Evolutionary conservation across 2,113 vertebrate species (phyloP), one percentile per base, ranked within the genome.

Genomic region (Neotragus moschatus): DNA sequence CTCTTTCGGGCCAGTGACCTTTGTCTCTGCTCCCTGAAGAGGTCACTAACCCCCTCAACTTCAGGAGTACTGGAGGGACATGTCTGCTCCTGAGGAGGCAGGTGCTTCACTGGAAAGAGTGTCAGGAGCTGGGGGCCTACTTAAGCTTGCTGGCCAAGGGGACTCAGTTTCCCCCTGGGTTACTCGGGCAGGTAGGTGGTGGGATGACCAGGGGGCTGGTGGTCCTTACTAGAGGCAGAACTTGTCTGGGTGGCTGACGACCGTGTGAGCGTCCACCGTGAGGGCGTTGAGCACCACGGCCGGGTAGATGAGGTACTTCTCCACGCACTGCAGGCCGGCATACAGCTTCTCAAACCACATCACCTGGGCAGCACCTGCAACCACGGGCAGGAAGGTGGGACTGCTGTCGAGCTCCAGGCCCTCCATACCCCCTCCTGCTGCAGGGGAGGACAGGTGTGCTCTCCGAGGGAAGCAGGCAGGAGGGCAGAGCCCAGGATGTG

Each of bases 341-440:
- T 99, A 99, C 70, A 99, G 98, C 98, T 99, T 99, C 98, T 99
- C 99, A 93, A 99, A 99, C 99, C 99, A 99, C 99, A 99, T 99
- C 98, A 99, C 96, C 98, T 99, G 99, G 75, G 99, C 99, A 0
- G 99, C 99, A 66, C 99, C 99, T 99, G 98, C 17, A 30, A 60
- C 2, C 47, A 60, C 19, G 63, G 55, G 36, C 2, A 0, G 23
- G 66, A 47, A 58, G 55, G 33, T 2, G 0, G 26, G 26, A 11
- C 17, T 51, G 12, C 0, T 1, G 43, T 77, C 8, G 12, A 6
- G 60, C 36, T 26, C 43, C 6, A 3, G n/a, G 51, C 51, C 60
- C 14, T n/a, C 49, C 14, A 8, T 12, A 1, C 2, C 2, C 47
- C 56, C 36, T 28, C 51, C 60, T 26, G 7, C 23, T 16, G 5